A percentile compares a stretch with the other conserved stretches of the same genome.
Conservation (phyloP, 2,797 vertebrate genomes). For the Eupleurogrammus muticus region DNA sequence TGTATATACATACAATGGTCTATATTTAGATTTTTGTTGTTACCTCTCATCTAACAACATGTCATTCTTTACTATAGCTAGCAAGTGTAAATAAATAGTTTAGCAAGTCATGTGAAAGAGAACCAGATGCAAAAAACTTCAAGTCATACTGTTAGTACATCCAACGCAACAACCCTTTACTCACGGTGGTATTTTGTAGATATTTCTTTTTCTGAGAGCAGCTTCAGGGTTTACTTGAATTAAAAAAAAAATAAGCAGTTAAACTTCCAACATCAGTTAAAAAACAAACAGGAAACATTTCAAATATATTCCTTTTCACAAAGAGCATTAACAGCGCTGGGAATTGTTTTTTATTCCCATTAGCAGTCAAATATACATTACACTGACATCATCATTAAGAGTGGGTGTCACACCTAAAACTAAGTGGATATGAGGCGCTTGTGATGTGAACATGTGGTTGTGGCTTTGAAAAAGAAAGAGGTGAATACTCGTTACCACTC, state of each 20-base stretch:
- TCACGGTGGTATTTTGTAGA: conserved; percentile 27
- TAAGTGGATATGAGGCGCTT: conserved; percentile 19
- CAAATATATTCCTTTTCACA: conserved; percentile 45
- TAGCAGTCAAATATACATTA: conserved; percentile 46
- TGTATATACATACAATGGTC: conserved; percentile 81
- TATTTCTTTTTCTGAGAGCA: conserved; percentile 34
- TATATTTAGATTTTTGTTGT: conserved; percentile 74
- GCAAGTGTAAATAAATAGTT: conserved; percentile 75
- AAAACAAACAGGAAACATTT: conserved; percentile 37
- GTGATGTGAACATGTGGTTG: conserved; percentile 25
- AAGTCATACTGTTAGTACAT: conserved; percentile 68
- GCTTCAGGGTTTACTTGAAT: conserved; percentile 33
- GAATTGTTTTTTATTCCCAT: conserved; percentile 23
- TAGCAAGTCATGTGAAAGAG: conserved; percentile 75
- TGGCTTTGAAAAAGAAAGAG: conserved; percentile 15
- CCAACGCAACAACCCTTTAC: conserved; percentile 53
- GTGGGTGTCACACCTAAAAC: conserved; percentile 39
- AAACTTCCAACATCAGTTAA: conserved; percentile 7
- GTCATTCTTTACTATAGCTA: conserved; percentile 74
- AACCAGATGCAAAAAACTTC: conserved; percentile 64
- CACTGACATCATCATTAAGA: conserved; percentile 72
- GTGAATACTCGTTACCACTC: conserved; percentile 8
- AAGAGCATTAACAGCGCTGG: conserved; percentile 48
- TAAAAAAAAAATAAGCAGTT: conserved; percentile 17
- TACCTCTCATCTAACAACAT: conserved; percentile 71